Percentiles rank a stretch among this genome's conserved stretches.
phyloP scores from a whole-genome alignment of 92 coral and sea anemone species.

The Hydrozoanthus gracilis region DNA sequence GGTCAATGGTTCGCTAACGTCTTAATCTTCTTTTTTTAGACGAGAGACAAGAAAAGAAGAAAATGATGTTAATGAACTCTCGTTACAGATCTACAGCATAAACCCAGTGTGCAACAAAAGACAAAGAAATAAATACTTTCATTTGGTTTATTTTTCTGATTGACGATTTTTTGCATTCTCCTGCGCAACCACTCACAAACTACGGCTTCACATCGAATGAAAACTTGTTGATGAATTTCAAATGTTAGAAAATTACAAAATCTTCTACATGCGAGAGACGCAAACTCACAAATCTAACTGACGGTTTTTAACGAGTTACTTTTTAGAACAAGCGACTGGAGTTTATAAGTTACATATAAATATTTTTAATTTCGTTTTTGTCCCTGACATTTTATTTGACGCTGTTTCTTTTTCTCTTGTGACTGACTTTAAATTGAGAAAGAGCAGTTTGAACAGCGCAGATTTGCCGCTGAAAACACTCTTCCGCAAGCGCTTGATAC shows the following conservation, averaged over 20 bases:
- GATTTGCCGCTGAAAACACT: too few relatives aligned
- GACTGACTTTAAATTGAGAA: background rate
- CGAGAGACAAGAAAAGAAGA: too few relatives aligned
- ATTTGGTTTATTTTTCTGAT: slow-evolving; percentile 6
- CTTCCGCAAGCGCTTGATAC: too few relatives aligned
- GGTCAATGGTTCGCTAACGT: too few relatives aligned
- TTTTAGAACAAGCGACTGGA: slow-evolving; percentile 2
- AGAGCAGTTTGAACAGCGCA: too few relatives aligned
- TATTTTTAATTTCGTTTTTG: background rate
- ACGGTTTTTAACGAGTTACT: background rate
- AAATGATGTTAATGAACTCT: too few relatives aligned
- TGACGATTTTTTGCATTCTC: slow-evolving; percentile 17
- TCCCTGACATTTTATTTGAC: background rate
- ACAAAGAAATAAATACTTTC: background rate
- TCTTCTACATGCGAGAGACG: slow-evolving; percentile 5
- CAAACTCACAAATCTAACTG: background rate
- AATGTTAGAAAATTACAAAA: slow-evolving; percentile 44
- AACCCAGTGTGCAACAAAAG: too few relatives aligned
- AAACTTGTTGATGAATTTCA: slow-evolving; percentile 8
- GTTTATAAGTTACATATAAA: slow-evolving; percentile 49
- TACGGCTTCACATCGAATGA: background rate
- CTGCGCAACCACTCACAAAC: slow-evolving; percentile 29
- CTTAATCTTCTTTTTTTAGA: too few relatives aligned
- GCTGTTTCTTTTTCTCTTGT: background rate
- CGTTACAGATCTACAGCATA: too few relatives aligned